Evolutionary conservation across 1,140 invertebrate genomes (phyloP).

Genomic region (Pemphigus obesinymphae): DNA sequence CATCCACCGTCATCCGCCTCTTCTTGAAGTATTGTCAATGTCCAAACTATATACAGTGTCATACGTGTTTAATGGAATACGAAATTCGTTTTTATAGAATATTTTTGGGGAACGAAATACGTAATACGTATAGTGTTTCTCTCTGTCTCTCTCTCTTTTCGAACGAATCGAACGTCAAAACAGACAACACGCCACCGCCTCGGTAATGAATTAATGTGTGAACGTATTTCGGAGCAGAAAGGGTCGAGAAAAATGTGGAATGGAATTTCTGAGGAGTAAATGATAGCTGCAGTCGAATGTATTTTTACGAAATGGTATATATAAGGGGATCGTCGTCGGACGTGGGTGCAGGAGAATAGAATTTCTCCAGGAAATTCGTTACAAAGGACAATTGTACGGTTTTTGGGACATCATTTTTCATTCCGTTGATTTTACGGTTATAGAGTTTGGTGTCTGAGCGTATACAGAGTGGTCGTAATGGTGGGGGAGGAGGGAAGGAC

Average conservation of each 20-base stretch:
- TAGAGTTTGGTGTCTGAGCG: neutral
- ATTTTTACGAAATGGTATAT: neutral
- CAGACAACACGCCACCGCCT: neutral
- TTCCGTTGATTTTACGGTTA: constrained; percentile 34
- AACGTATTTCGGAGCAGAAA: neutral
- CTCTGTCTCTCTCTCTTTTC: neutral
- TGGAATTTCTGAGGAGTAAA: constrained; percentile 1
- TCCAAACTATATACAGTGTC: too few species aligned
- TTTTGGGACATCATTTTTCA: constrained; percentile 31
- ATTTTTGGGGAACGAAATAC: neutral
- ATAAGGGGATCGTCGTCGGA: neutral
- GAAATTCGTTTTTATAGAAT: neutral
- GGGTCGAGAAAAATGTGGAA: neutral
- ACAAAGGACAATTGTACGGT: constrained; percentile 27
- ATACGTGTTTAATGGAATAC: neutral
- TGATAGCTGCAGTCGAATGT: constrained; percentile 3
- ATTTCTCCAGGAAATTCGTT: constrained; percentile 22
- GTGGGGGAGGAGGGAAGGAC: neutral
- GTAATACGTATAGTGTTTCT: neutral
- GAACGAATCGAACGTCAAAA: too few species aligned
- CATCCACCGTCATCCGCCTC: too few species aligned
- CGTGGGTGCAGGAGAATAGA: neutral
- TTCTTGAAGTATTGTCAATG: too few species aligned
- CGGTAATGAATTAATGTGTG: constrained; percentile 6
- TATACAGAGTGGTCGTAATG: neutral